These are phyloP conservation scores for Mugil cephalus DNA, from an alignment of 2,113 vertebrate species.

Conservation along the genomic window DNA sequence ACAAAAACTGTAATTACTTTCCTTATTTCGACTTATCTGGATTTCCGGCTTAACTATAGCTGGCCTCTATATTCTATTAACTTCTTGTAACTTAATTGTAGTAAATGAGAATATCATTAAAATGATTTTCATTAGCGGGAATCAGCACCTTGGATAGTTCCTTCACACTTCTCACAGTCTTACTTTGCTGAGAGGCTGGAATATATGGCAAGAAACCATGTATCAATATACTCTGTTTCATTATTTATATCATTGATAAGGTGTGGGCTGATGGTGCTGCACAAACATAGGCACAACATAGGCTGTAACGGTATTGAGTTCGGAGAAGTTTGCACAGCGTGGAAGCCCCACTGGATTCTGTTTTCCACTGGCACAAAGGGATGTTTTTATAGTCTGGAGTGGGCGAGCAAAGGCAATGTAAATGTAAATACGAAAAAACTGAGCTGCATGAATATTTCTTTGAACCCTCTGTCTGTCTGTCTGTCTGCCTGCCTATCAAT, in stretches of 20 bases:
- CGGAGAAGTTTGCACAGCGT: slow-evolving; percentile 17
- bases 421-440: slow-evolving; percentile 59
- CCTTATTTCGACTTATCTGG: slow-evolving; percentile 1
- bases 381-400: slow-evolving; percentile 36
- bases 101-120: slow-evolving; percentile 14
- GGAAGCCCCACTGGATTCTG: slow-evolving; percentile 30
- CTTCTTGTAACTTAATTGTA: background rate
- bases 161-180: slow-evolving; percentile 24
- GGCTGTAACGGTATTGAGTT: slow-evolving; percentile 45
- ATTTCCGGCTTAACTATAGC: background rate
- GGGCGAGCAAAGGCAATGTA: slow-evolving; percentile 51
- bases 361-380: slow-evolving; percentile 31
- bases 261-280: slow-evolving; percentile 12
- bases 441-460: slow-evolving; percentile 44
- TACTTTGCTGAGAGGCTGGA: slow-evolving; percentile 1
- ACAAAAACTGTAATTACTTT: slow-evolving; percentile 1
- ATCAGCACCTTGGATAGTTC: slow-evolving; percentile 83
- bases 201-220: slow-evolving; percentile 20
- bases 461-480: slow-evolving; percentile 14
- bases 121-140: background rate
- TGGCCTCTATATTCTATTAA: slow-evolving; percentile 2
- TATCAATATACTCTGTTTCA: slow-evolving; percentile 48
- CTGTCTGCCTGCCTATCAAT: background rate
- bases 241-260: slow-evolving; percentile 55
- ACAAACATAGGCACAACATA: background rate